phyloP scores from a whole-genome alignment of 2,797 vertebrate species.

The Enteromius anoplus region DNA sequence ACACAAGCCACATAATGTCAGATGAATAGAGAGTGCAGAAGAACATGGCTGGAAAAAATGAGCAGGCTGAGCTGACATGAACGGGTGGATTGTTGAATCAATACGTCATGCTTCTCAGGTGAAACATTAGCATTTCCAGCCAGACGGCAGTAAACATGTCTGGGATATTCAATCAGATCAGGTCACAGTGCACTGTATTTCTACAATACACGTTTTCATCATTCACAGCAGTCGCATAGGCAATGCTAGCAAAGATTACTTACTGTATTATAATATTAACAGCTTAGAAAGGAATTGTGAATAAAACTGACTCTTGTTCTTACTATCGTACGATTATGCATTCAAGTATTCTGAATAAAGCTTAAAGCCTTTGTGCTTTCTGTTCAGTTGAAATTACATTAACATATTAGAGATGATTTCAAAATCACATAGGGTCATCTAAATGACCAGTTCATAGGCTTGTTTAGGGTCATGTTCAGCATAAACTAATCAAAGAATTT shows the following conservation, averaged over 20 bases:
- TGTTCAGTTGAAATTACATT: neutral
- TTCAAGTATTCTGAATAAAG: neutral
- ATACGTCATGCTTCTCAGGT: slow-evolving; percentile 11
- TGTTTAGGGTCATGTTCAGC: neutral
- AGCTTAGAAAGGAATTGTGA: neutral
- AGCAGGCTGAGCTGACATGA: neutral
- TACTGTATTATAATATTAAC: neutral
- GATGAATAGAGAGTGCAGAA: slow-evolving; percentile 6
- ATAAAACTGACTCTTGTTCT: neutral
- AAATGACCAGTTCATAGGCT: neutral
- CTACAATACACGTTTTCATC: neutral
- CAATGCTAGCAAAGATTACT: neutral
- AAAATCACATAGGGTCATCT: neutral
- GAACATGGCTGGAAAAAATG: neutral
- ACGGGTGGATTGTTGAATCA: neutral
- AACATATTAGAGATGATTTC: too few relatives aligned
- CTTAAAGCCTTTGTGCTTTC: too few relatives aligned
- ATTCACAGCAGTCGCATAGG: neutral
- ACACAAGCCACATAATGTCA: slow-evolving; percentile 4
- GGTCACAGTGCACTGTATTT: neutral
- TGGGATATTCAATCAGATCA: neutral
- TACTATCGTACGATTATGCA: neutral
- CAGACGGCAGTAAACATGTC: neutral
- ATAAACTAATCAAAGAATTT: neutral
- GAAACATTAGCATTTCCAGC: slow-evolving; percentile 23